These are phyloP conservation scores for Euspilapteryx auroguttella DNA, from an alignment of 2,888 invertebrate species.

Conservation along the genomic window DNA sequence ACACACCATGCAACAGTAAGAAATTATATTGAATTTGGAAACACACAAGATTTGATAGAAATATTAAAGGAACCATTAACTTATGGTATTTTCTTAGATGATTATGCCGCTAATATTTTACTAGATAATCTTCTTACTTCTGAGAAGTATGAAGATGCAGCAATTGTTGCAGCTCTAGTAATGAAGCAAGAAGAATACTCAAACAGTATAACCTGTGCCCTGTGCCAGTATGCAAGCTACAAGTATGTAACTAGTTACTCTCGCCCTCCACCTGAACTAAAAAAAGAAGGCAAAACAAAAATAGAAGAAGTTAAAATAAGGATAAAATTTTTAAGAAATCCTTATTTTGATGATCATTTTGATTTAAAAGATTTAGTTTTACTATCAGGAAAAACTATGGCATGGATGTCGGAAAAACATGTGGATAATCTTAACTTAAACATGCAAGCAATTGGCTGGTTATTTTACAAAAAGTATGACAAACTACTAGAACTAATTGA, in stretches of 20 bases:
- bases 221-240: slow-evolving; percentile 76
- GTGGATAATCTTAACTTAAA: slow-evolving; percentile 55
- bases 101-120: slow-evolving; percentile 75
- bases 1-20: slow-evolving; percentile 81
- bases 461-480: slow-evolving; percentile 68
- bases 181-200: slow-evolving; percentile 89
- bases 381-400: slow-evolving; percentile 82
- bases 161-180: slow-evolving; percentile 73
- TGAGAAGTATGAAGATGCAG: slow-evolving; percentile 70
- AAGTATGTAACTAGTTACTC: slow-evolving; percentile 59
- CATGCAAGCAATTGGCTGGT: slow-evolving; percentile 66
- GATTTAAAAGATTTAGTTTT: slow-evolving; percentile 73
- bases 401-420: slow-evolving; percentile 56
- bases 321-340: slow-evolving; percentile 78
- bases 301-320: slow-evolving; percentile 73
- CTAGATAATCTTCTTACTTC: slow-evolving; percentile 76
- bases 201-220: slow-evolving; percentile 67
- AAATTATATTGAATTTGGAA: slow-evolving; percentile 52
- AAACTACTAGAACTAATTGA: slow-evolving; percentile 24
- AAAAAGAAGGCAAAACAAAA: slow-evolving; percentile 24
- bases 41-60: slow-evolving; percentile 66
- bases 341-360: slow-evolving; percentile 88
- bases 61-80: slow-evolving; percentile 79
- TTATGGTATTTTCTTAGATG: slow-evolving; percentile 91
- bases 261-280: slow-evolving; percentile 14